Evolutionary conservation across 1,140 invertebrate genomes (phyloP), one percentile per base, ranked within the genome.

Genomic region (Panonychus citri): DNA sequence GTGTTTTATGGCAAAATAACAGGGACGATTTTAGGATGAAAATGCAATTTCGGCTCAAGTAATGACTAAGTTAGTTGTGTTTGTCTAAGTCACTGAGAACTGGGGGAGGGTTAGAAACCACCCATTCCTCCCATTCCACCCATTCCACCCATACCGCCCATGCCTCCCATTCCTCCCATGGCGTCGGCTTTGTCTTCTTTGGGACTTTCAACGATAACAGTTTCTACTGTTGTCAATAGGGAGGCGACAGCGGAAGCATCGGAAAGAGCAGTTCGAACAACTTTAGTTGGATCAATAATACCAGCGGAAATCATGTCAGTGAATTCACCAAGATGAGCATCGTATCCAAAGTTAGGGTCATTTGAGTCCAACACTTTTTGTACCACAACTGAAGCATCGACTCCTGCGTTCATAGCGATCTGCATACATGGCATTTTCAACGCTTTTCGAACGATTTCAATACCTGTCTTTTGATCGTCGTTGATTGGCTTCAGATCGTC

Each of bases 231-330:
- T 21, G 91, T 94, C 25, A 99, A 70, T 1, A 99, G 73, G 0
- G 94, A 98, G 8, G 94, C 93, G 34, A 99, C 94, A 55, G 95
- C 93, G 57, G 93, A 83, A 17, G 95, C 95, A 74, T 98, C 94
- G 4, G 89, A 85, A 25, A 99, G 74, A 3, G 94, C 91, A 51
- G 93, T 97, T 65, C 93, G 76, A 0, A 99, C 90, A 62, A 95
- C 84, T 73, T 99, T 99, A 7, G 94, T 98, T 10, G 94, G 94
- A 73, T 99, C 94, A 69, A 98, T 96, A 65, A 99, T 98, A 58
- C 94, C 94, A 67, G 82, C 83, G 65, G 94, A 83, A 63, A 96
- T 88, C 80, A 99, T 85, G 67, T 98, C 87, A 1, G 90, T 87
- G 71, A 85, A 98, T 70, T 90, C 81, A 67, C 84, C 81, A 62